Base-by-base conservation (phyloP, 2,797 vertebrate genomes). In the Esox masquinongy region DNA sequence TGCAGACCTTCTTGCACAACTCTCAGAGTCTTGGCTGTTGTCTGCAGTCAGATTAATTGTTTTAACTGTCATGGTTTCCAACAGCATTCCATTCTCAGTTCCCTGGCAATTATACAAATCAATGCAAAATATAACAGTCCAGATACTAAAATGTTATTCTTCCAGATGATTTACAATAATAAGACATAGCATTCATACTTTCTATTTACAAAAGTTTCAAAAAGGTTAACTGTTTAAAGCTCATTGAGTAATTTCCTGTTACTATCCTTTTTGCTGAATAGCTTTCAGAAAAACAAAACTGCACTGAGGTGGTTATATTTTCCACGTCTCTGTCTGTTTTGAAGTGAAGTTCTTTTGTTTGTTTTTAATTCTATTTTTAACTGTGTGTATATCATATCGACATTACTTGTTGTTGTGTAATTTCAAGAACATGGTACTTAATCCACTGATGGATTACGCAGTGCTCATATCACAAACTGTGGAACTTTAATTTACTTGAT, bases 101-200 rank as follows among this genome's bases (percentile, higher is more conserved):
- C 75, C n/a, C 70, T 90, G 88, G 86, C 87, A 79, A 22, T 76
- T 39, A 16, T 73, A 85, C 87, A 87, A 90, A 80, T 82, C 75
- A 83, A 88, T 85, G 87, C 85, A 87, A 90, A 83, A 66, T 88
- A 83, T 84, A 87, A 84, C 82, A 87, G 81, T 88, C 80, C 86
- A 88, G 85, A 90, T 88, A 90, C 82, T 91, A 89, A 90, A 90
- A 88, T 90, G 91, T 91, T 87, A 85, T 85, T 85, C 80, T 92
- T 91, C 88, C 91, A 93, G 89, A 92, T 92, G 91, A 84, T 86
- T 79, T 83, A 83, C 77, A 64, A 84, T 91, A 88, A 91, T 93
- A 91, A 90, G 89, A 91, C 89, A 91, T 91, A 89, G 83, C 83
- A 88, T 82, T 91, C 89, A 93, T 91, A 90, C 89, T 86, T 90